phyloP scores from a whole-genome alignment of 2,113 vertebrate species.

The Turnix velox region DNA sequence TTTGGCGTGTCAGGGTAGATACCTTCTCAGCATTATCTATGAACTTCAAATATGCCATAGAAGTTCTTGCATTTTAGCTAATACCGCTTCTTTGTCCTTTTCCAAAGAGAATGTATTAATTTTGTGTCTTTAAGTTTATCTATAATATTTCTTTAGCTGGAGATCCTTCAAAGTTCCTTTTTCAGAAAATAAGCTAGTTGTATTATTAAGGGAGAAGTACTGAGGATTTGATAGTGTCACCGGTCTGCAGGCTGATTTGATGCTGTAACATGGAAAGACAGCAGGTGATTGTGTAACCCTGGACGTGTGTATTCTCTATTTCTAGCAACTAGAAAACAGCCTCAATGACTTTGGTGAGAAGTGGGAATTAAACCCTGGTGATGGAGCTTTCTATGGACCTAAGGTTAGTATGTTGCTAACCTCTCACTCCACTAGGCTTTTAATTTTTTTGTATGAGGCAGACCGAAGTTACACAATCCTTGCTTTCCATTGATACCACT shows the following conservation, averaged over 20 bases:
- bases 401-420: slow-evolving; percentile 79
- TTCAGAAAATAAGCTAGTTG: neutral
- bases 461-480: accelerated
- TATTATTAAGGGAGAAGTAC: neutral
- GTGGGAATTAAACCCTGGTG: slow-evolving; percentile 94
- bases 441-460: neutral
- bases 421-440: neutral
- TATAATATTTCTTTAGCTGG: neutral
- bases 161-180: neutral
- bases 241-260: neutral
- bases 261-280: neutral
- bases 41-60: neutral
- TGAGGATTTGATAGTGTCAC: neutral
- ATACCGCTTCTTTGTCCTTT: neutral
- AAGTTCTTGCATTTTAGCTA: neutral
- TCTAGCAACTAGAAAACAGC: slow-evolving; percentile 97
- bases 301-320: neutral
- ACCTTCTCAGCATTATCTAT: neutral
- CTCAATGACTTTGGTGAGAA: slow-evolving; percentile 93
- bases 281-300: neutral
- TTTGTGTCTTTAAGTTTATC: neutral
- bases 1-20: neutral
- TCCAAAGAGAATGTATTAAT: neutral
- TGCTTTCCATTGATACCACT: neutral
- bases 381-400: slow-evolving; percentile 97